Evolutionary conservation across 2,888 invertebrate genomes (phyloP).

Genomic region (Trachelus troglodyta): DNA sequence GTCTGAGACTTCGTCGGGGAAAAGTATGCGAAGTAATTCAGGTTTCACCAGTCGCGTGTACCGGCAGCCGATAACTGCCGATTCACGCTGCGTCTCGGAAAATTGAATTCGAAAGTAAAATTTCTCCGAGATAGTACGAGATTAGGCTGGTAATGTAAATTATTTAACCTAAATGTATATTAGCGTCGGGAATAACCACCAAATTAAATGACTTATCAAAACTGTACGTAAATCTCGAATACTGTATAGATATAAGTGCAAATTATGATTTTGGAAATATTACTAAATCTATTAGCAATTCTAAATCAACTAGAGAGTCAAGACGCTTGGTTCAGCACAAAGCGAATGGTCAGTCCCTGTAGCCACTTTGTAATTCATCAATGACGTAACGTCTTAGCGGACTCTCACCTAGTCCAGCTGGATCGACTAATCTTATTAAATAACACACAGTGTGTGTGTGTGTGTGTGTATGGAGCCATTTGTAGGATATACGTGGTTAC

Average conservation of each 20-base stretch:
- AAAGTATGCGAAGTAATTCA: slow-evolving; percentile 21
- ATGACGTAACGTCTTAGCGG: slow-evolving; percentile 15
- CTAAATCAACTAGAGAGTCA: not conserved
- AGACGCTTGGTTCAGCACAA: not conserved
- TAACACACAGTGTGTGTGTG: not conserved
- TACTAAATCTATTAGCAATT: not conserved
- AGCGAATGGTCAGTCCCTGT: not conserved
- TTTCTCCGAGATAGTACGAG: not conserved
- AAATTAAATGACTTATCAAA: not conserved
- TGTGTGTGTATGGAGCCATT: not conserved
- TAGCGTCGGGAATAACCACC: not conserved
- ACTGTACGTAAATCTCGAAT: not conserved
- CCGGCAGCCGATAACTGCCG: slow-evolving; percentile 14
- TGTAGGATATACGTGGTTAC: not conserved
- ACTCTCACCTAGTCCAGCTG: slow-evolving; percentile 24
- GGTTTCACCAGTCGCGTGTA: slow-evolving; percentile 16
- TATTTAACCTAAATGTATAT: not conserved
- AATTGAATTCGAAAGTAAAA: slow-evolving; percentile 5
- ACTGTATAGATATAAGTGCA: not conserved
- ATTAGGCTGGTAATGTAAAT: not conserved
- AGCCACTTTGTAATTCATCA: slow-evolving; percentile 14
- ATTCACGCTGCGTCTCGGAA: slow-evolving; percentile 14
- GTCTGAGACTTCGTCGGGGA: slow-evolving; percentile 17
- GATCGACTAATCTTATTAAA: slow-evolving; percentile 16
- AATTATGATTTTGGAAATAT: not conserved